Conservation (phyloP, 2,113 vertebrate species). For the Sarotherodon lohbergeri region DNA sequence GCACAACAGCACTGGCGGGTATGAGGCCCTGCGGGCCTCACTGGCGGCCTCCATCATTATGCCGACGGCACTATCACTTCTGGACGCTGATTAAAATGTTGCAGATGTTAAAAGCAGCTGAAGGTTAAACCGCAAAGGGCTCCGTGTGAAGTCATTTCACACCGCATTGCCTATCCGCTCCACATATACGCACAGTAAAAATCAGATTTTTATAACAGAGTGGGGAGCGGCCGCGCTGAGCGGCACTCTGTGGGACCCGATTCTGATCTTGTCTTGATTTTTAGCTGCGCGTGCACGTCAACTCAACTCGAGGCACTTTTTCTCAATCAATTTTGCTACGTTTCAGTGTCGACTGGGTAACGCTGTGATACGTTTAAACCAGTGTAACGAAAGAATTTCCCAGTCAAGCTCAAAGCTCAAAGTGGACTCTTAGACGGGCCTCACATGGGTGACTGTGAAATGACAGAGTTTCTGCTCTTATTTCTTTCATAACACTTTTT, state of each 20-base stretch:
- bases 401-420: neutral
- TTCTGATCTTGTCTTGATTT: neutral
- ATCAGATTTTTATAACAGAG: neutral
- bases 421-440: neutral
- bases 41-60: slow-evolving; percentile 45
- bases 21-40: slow-evolving; percentile 35
- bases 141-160: slow-evolving; percentile 11
- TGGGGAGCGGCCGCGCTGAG: neutral
- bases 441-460: neutral
- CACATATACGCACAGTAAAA: neutral
- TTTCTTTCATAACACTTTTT: neutral
- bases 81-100: slow-evolving; percentile 68
- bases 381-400: neutral
- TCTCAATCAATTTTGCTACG: neutral
- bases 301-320: neutral
- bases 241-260: neutral
- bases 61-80: slow-evolving; percentile 41
- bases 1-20: slow-evolving; percentile 31
- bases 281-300: neutral
- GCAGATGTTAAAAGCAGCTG: slow-evolving; percentile 57
- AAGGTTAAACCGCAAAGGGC: slow-evolving; percentile 65
- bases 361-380: neutral
- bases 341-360: neutral
- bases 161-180: neutral
- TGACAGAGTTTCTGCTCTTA: neutral